Evolutionary conservation across 2,888 invertebrate species (phyloP).

Genomic region (Desoria tigrina): DNA sequence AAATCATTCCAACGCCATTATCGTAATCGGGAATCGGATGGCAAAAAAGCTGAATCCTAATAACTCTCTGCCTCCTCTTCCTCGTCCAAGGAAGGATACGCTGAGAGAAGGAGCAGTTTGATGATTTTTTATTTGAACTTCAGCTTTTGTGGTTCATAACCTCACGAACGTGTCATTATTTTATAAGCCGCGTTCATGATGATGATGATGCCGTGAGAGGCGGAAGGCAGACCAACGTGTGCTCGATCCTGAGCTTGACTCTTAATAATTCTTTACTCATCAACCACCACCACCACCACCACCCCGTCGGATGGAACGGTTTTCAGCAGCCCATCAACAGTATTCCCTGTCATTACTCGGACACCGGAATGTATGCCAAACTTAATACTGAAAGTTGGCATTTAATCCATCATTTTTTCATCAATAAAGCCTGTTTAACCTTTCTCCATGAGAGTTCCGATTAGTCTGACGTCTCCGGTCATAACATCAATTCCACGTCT

Average conservation of each 20-base stretch:
- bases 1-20: conserved; percentile 15
- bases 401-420: too few relatives aligned
- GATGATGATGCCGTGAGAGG: conserved; percentile 12
- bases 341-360: conserved; percentile 25
- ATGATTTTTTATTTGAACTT: conserved; percentile 10
- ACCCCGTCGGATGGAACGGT: too few relatives aligned
- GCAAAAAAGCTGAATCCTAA: conserved; percentile 15
- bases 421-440: too few relatives aligned
- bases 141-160: conserved; percentile 34
- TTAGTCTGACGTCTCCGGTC: too few relatives aligned
- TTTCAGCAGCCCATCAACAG: too few relatives aligned
- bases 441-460: too few relatives aligned
- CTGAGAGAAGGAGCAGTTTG: conserved; percentile 4
- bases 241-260: conserved; percentile 7
- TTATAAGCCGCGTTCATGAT: conserved; percentile 8
- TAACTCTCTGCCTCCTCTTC: not conserved
- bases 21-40: conserved; percentile 22
- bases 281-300: not conserved
- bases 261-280: conserved; percentile 6
- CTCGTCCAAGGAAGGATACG: too few relatives aligned
- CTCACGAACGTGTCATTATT: conserved; percentile 48
- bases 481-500: too few relatives aligned
- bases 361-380: not conserved
- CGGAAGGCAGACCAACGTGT: conserved; percentile 15
- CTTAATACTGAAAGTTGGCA: conserved; percentile 8